These are phyloP conservation scores for Cyrtorhinus lividipennis DNA, from an alignment of 1,140 invertebrate species.

Conservation along the genomic window DNA sequence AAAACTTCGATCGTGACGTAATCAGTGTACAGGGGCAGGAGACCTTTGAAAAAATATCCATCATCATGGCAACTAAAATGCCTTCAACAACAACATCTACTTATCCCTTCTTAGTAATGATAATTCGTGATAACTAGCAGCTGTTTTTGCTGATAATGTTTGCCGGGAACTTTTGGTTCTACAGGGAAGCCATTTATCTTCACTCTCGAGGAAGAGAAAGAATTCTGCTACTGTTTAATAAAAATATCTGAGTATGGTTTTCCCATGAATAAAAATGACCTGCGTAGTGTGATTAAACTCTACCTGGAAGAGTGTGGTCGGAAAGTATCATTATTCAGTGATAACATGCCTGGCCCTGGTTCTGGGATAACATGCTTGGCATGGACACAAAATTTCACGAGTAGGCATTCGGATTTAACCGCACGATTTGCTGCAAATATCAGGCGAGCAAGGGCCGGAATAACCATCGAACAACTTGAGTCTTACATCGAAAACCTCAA, in stretches of 20 bases:
- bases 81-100: neutral
- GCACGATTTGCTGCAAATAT: slow-evolving; percentile 26
- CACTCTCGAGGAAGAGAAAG: neutral
- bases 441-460: slow-evolving; percentile 25
- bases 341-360: slow-evolving; percentile 27
- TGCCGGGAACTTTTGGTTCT: neutral
- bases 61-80: neutral
- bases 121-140: neutral
- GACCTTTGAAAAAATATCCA: neutral
- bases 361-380: no score
- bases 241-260: slow-evolving; percentile 4
- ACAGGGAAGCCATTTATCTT: neutral
- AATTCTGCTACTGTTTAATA: neutral
- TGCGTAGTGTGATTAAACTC: neutral
- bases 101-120: neutral
- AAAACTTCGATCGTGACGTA: neutral
- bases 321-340: slow-evolving; percentile 22
- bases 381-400: slow-evolving; percentile 26
- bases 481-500: slow-evolving; percentile 28
- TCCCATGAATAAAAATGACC: neutral
- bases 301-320: neutral
- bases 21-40: neutral
- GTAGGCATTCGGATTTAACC: slow-evolving; percentile 23
- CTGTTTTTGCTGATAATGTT: neutral
- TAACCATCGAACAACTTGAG: slow-evolving; percentile 19